Evolutionary conservation across 2,797 vertebrate species (phyloP), one percentile per base, ranked within the genome.

Genomic region (Enteromius afrohamiltoni): DNA sequence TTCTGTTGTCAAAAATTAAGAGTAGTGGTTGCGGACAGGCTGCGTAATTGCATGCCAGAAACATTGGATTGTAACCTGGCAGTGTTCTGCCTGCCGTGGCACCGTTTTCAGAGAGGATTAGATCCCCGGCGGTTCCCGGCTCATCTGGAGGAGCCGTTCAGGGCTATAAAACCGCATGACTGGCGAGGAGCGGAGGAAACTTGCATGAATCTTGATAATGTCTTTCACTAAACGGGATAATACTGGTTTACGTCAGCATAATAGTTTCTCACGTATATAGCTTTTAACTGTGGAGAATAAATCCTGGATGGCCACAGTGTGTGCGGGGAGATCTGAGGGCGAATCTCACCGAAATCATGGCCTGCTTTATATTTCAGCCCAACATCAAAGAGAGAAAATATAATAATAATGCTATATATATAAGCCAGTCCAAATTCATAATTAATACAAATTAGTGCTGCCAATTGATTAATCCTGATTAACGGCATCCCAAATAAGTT

Each of bases 1-100:
- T 87, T 86, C 78, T 83, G 71, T 53, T 81, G 42, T 82, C 47
- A 77, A 70, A 80, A 74, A 81, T 77, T 37, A 75, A 71, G 77
- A 67, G 64, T 49, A 45, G 21, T 37, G 23, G 47, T 14, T 29
- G 51, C 14, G 42, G 42, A 77, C 65, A 65, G 67, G 77, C 6
- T 19, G 82, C 19, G 31, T 62, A 83, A 81, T 76, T 82, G 76
- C 49, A 67, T 60, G 64, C 65, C 83, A 82, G 75, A 75, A 70
- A 77, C 75, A 83, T 29, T 14, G 51, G 26, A 40, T 81, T 82
- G 69, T 70, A 73, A 37, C 85, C 71, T 26, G 21, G 51, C 68
- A 42, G 60, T 55, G 65, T 45, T 80, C 26, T 47, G 42, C 69
- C 75, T n/a, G 19, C 76, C 31, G 68, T 49, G 76, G 65, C 69